These are phyloP conservation scores for Coccyzus lansbergi DNA, from an alignment of 2,797 vertebrate genomes.

Conservation along the genomic window DNA sequence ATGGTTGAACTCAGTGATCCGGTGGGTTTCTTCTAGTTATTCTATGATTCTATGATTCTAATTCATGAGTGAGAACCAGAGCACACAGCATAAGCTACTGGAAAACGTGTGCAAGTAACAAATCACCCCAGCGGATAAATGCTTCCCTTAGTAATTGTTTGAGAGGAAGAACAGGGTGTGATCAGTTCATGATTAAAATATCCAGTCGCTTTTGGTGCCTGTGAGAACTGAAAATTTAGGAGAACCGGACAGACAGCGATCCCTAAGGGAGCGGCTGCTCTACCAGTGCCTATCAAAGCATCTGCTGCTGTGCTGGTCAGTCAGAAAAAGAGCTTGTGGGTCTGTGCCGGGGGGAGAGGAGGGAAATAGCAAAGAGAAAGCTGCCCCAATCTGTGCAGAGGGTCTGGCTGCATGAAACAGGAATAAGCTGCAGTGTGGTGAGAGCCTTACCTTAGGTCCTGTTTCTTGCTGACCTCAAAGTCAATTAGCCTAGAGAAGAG, in stretches of 20 bases:
- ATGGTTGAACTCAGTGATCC: too few species aligned
- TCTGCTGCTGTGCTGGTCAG: neutral
- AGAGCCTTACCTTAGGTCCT: too few species aligned
- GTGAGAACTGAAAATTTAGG: neutral
- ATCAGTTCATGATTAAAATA: neutral
- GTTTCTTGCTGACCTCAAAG: too few species aligned
- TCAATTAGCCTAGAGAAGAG: too few species aligned
- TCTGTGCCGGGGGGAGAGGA: too few species aligned
- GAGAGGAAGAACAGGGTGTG: neutral
- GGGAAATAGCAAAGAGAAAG: too few species aligned
- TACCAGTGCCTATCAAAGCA: neutral
- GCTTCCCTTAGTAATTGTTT: neutral
- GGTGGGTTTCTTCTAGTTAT: too few species aligned
- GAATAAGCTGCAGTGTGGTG: too few species aligned
- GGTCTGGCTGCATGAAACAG: too few species aligned
- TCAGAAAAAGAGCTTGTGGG: neutral
- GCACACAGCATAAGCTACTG: neutral
- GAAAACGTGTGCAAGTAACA: neutral
- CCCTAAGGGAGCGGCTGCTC: neutral
- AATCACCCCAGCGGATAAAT: neutral
- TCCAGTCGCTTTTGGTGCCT: neutral
- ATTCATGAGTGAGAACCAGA: neutral
- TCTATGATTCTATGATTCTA: too few species aligned
- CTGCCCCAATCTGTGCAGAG: too few species aligned
- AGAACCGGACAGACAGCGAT: accelerated